Conservation (phyloP, 2,888 invertebrate species). For the Diadromus collaris region DNA sequence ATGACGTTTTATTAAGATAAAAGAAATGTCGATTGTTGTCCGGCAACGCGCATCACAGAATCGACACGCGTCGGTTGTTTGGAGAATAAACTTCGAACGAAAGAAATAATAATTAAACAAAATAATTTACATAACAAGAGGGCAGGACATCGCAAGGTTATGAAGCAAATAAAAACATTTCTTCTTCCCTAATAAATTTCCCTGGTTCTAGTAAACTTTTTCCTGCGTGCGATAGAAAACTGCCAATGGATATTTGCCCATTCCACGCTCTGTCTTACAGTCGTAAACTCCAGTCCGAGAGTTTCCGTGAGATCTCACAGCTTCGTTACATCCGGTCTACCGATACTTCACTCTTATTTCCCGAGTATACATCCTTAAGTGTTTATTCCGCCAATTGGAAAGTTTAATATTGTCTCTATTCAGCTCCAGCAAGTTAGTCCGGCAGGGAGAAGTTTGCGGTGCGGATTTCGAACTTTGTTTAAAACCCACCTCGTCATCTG, state of each 20-base stretch:
- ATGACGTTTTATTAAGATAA: no score
- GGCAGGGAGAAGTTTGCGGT: slow-evolving; percentile 22
- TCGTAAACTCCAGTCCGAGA: slow-evolving; percentile 3
- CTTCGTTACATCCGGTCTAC: slow-evolving; percentile 25
- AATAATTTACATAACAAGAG: no score
- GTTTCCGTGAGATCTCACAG: slow-evolving; percentile 2
- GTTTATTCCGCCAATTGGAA: slow-evolving; percentile 6
- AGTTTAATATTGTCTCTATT: slow-evolving; percentile 4
- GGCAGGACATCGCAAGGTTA: no score
- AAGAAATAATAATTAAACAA: no score
- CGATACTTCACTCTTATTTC: slow-evolving; percentile 14
- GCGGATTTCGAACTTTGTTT: slow-evolving; percentile 41
- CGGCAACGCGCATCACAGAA: no score
- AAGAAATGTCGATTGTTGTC: no score
- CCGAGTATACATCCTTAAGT: neutral
- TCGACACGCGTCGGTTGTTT: no score
- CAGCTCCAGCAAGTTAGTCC: neutral
- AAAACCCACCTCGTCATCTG: slow-evolving; percentile 6
- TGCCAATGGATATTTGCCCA: slow-evolving; percentile 6
- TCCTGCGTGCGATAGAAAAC: neutral
- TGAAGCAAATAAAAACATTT: no score
- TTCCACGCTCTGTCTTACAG: neutral
- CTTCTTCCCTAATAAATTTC: no score
- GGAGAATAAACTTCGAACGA: no score
- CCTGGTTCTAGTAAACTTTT: no score